Evolutionary conservation across 35 echinoderm and acorn worm genomes (phyloP), one percentile per base, ranked within the genome.

Genomic region (Holothuria glaberrima): DNA sequence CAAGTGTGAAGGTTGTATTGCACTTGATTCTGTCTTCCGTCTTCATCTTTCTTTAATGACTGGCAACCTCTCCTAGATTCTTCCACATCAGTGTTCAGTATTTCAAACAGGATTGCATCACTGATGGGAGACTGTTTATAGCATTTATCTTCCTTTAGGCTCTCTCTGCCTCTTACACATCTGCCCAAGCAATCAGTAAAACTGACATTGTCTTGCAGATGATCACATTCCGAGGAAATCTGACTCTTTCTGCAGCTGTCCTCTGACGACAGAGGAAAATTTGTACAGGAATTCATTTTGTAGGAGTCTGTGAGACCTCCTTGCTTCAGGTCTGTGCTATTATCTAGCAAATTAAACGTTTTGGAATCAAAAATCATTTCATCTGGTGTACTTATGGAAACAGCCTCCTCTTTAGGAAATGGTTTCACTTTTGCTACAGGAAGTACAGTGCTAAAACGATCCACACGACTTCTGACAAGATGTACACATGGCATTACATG

Each of bases 391-490:
- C 25, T 26, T 26, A 25, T 29, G 5, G 25, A 26, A 33, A 25
- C 9, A 29, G 66, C 24, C 18, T 84, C 80, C 52, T 84, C 80
- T 12, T n/a, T 21, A 12, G 66, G 72, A 72, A 88, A 86, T 17
- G 89, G 89, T 68, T 75, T 77, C 33, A 91, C 90, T 58, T 83
- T 56, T 26, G 89, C 89, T 34, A 87, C 56, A 16, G 83, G 59
- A 26, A 68, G 74, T 78, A 85, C 63, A 29, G 84, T 58, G 25
- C 58, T 48, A 41, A 90, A 71, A 24, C 87, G 87, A 59, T 97
- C 95, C 29, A 94, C 92, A 14, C 95, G 81, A 75, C 89, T 97
- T 30, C 56, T 88, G 9, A 91, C 79, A 31, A 97, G 79, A n/a
- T 97, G 95, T 63, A 97, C 67, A 44, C 82, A 75, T 36, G 95